These are phyloP conservation scores for Benitochromis conjunctus DNA, from an alignment of 2,113 vertebrate genomes.

Conservation along the genomic window DNA sequence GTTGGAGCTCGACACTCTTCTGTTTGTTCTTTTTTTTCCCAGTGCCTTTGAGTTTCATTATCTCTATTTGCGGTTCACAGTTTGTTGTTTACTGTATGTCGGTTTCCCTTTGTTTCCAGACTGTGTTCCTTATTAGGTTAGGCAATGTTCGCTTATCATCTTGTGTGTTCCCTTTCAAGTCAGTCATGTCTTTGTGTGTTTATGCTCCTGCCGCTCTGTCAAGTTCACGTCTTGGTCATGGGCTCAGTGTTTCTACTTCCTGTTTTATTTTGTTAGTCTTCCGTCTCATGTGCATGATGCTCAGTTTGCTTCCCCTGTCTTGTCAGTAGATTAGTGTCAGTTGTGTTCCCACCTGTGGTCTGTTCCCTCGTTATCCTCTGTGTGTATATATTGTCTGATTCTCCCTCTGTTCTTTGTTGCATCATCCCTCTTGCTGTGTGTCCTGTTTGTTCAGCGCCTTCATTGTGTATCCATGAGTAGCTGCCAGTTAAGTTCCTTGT, in stretches of 20 bases:
- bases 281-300: background rate
- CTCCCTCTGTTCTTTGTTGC: background rate
- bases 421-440: background rate
- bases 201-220: background rate
- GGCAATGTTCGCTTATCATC: background rate
- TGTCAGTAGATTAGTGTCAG: background rate
- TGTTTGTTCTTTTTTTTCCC: background rate
- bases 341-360: background rate
- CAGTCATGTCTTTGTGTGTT: background rate
- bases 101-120: background rate
- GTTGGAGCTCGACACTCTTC: background rate
- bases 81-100: background rate
- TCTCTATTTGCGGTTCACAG: background rate
- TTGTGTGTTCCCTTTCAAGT: background rate
- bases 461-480: background rate
- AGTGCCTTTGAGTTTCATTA: background rate
- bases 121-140: background rate
- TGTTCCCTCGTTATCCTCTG: fast-evolving
- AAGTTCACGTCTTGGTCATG: background rate
- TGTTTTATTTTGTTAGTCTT: background rate
- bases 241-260: background rate
- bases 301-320: background rate
- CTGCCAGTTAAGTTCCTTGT: background rate
- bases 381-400: background rate
- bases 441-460: background rate